Base-by-base conservation (phyloP, 2,113 vertebrate species). In the Albula goreensis region DNA sequence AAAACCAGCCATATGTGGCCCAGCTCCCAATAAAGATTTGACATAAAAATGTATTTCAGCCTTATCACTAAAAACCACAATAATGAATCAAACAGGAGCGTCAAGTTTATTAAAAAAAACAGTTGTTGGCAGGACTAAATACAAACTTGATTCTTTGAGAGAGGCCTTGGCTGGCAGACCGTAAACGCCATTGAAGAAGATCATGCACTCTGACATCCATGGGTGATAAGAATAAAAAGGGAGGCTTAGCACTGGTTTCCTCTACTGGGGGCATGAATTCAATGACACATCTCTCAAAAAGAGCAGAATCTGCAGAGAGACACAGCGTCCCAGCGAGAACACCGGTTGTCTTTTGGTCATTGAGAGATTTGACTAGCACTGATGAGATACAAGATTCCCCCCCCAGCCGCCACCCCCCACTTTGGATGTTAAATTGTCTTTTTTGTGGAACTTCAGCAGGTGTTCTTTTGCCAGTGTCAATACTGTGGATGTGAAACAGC, bases 401-500 rank as follows among this genome's bases (percentile, higher is more conserved):
- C 31, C 31, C 31, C 31, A 41, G 1, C 31, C 31, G 31, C 31
- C 31, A 41, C 31, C 31, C 31, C 31, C 31, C 31, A 41, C 15
- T 63, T 82, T 63, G 50, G 81, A 57, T 83, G n/a, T 84, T 84
- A 50, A 74, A 70, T 84, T 74, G 48, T 83, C 52, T 63, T 83
- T 41, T 83, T 22, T 83, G 81, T 87, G 52, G 25, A 88, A 78
- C 82, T 89, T 17, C 63, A 51, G 85, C 60, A 87, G 80, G 83
- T 90, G 86, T 89, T 85, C 87, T 89, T 87, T 91, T 85, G 83
- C 82, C 89, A 87, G 87, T 53, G 50, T 51, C 50, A n/a, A 11
- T 57, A 41, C 86, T 88, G 78, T 86, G 82, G 41, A 80, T 80
- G 84, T 82, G 56, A 83, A 86, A 89, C 87, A 89, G 88, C 63